phyloP scores from a whole-genome alignment of 2,113 vertebrate genomes.

The Labrus mixtus region DNA sequence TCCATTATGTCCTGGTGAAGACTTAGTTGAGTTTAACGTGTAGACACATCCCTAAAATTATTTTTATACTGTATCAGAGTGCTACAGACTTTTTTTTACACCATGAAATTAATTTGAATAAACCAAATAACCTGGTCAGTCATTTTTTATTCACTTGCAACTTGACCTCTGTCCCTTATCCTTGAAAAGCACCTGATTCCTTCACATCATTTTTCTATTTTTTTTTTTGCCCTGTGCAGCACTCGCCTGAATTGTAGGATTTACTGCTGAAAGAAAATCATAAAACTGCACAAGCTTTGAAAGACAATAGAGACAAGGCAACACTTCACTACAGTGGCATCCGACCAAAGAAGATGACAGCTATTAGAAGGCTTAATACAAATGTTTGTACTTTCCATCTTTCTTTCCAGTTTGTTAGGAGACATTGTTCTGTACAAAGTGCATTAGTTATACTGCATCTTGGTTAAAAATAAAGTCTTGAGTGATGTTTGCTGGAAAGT shows the following conservation, averaged over 20 bases:
- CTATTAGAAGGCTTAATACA: conserved; percentile 36
- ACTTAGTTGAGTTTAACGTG: too few relatives aligned
- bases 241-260: not conserved
- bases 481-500: conserved; percentile 41
- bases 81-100: too few relatives aligned
- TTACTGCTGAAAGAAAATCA: conserved; percentile 42
- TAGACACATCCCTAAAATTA: too few relatives aligned
- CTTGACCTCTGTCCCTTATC: too few relatives aligned
- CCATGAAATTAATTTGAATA: too few relatives aligned
- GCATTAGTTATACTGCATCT: conserved; percentile 51
- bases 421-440: conserved; percentile 68
- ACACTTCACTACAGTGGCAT: conserved; percentile 46
- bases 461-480: conserved; percentile 17
- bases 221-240: too few relatives aligned
- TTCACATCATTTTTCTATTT: too few relatives aligned
- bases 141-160: too few relatives aligned
- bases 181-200: too few relatives aligned
- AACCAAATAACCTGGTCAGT: too few relatives aligned
- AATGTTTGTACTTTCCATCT: conserved; percentile 10
- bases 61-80: too few relatives aligned
- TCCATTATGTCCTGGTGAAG: too few relatives aligned
- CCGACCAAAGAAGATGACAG: conserved; percentile 24
- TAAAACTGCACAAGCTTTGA: conserved; percentile 36
- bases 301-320: conserved; percentile 27
- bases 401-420: conserved; percentile 34